Evolutionary conservation across 2,797 vertebrate genomes (phyloP).

Genomic region (Ataeniobius toweri): DNA sequence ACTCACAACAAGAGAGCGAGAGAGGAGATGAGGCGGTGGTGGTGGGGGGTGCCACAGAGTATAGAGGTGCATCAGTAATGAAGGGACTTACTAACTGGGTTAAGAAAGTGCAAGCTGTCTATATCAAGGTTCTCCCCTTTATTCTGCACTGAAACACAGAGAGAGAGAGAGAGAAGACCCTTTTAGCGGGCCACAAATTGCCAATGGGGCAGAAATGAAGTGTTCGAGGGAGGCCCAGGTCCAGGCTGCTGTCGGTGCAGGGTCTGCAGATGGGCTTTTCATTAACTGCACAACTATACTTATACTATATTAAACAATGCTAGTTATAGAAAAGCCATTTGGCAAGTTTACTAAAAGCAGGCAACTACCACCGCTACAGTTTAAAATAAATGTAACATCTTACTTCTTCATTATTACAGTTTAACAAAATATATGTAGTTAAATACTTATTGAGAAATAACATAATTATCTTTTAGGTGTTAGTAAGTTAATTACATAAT

Average conservation of each 20-base stretch:
- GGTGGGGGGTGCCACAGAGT: constrained; percentile 33
- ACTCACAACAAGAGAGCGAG: constrained; percentile 59
- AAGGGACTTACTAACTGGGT: constrained; percentile 75
- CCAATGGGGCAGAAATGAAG: constrained; percentile 74
- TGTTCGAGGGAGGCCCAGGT: constrained; percentile 63
- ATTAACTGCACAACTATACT: constrained; percentile 61
- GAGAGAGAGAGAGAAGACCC: constrained; percentile 45
- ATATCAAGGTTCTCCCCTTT: constrained; percentile 2
- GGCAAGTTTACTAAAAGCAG: constrained; percentile 21
- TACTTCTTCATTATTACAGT: not conserved
- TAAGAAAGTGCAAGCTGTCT: constrained; percentile 68
- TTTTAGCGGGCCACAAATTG: constrained; percentile 78
- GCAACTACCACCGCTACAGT: not conserved
- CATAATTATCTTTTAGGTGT: not conserved
- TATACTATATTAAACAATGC: constrained; percentile 33
- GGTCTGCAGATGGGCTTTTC: constrained; percentile 71
- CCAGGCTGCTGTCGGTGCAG: constrained; percentile 56
- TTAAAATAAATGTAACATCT: not conserved
- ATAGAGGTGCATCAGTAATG: constrained; percentile 67
- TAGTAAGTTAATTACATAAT: not conserved
- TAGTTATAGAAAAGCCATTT: constrained; percentile 16
- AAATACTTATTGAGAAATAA: not conserved
- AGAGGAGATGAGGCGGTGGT: constrained; percentile 23
- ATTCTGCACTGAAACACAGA: not conserved
- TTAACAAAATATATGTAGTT: not conserved